Conservation (phyloP, 2,888 invertebrate genomes). For the Hyposoter didymator region DNA sequence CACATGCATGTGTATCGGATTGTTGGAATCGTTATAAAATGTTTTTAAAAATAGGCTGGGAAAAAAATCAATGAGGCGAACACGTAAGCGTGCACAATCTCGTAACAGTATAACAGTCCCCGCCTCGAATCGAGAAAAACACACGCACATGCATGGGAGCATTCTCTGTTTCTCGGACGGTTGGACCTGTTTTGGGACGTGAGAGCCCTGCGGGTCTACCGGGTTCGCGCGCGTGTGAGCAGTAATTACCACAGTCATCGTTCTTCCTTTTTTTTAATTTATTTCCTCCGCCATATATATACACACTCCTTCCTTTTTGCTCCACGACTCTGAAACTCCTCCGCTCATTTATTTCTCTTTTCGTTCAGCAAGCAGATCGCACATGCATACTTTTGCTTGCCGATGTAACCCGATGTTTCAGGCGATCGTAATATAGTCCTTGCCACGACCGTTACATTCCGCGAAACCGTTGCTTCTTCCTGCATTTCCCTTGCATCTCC, state of each 20-base stretch:
- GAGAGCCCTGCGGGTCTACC: conserved; percentile 45
- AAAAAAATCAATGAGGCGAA: conserved; percentile 26
- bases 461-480: conserved; percentile 62
- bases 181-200: conserved; percentile 63
- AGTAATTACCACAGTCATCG: conserved; percentile 61
- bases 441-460: conserved; percentile 71
- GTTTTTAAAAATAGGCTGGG: conserved; percentile 6
- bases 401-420: neutral
- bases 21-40: conserved; percentile 32
- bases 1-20: conserved; percentile 16
- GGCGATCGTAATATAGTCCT: conserved; percentile 14
- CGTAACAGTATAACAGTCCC: conserved; percentile 60
- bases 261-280: conserved; percentile 10
- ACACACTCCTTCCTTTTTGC: conserved; percentile 37
- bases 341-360: conserved; percentile 33
- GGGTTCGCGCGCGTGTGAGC: conserved; percentile 42
- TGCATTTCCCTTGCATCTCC: conserved; percentile 22
- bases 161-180: conserved; percentile 40
- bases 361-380: conserved; percentile 44
- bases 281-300: neutral
- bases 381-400: conserved; percentile 30
- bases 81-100: conserved; percentile 55
- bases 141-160: neutral
- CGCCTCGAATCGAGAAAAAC: conserved; percentile 11
- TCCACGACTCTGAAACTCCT: conserved; percentile 32